Evolutionary conservation across 2,888 invertebrate genomes (phyloP).

Genomic region (Syrista parreyssii): DNA sequence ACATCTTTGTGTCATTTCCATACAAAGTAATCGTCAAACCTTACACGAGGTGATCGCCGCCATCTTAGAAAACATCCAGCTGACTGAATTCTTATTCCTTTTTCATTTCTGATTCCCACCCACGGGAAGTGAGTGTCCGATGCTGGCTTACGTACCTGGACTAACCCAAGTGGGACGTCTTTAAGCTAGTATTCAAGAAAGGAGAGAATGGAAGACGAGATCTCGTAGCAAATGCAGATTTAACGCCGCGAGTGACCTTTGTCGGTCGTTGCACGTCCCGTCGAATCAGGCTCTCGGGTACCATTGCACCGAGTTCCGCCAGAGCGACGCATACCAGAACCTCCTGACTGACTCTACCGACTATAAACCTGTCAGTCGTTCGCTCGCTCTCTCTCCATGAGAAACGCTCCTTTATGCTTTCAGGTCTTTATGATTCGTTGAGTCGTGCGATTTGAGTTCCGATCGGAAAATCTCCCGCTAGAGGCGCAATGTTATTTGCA

Average conservation of each 20-base stretch:
- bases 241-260: conserved; percentile 55
- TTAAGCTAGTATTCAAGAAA: conserved; percentile 11
- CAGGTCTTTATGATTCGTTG: not conserved
- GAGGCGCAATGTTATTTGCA: conserved; percentile 16
- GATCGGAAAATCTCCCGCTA: not conserved
- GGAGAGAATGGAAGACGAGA: conserved; percentile 13
- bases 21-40: not conserved
- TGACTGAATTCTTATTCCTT: not conserved
- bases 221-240: conserved; percentile 45
- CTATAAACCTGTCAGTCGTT: conserved; percentile 8
- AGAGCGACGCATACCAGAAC: conserved; percentile 30
- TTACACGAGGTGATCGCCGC: not conserved
- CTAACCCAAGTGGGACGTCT: not conserved
- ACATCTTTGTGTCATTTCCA: not conserved
- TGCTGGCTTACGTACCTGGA: not conserved
- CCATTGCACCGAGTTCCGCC: conserved; percentile 17
- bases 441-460: not conserved
- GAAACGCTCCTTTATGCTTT: not conserved
- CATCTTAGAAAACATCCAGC: not conserved
- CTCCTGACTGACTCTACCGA: not conserved
- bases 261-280: conserved; percentile 58
- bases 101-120: conserved; percentile 2
- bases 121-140: not conserved
- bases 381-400: conserved; percentile 16
- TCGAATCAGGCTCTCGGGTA: conserved; percentile 23